Base-by-base conservation (phyloP, 2,113 vertebrate species). In the Bolborhynchus lineola region DNA sequence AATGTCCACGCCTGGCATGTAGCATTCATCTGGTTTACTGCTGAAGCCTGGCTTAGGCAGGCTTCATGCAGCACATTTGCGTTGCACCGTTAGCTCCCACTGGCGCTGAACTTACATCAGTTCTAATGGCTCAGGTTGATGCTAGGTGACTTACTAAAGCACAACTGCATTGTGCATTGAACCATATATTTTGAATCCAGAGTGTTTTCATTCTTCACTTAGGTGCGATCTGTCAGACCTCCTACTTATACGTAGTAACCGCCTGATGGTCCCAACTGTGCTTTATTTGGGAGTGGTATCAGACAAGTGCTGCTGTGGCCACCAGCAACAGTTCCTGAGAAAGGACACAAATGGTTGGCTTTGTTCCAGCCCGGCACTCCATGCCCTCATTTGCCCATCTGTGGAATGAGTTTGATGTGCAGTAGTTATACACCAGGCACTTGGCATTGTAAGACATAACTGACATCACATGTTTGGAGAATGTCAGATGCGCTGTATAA, bases 161-260 rank as follows among this genome's bases (percentile, higher is more conserved):
- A 49, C 62, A 33, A 37, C 59, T 69, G 16, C 46, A 21, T 2
- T 64, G 53, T 81, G 75, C 6, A 1, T 25, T 67, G 49, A 71
- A 31, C 62, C 3, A 2, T 16, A 12, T 21, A 17, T 86, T 95
- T 19, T 41, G 41, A 77, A 21, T 80, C 3, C 80, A 39, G 39
- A 1, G 2, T 24, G 35, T 53, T 84, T 86, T 53, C 28, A 9
- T 42, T 87, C 49, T 78, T 28, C 0, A 5, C 74, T 52, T 31
- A 4, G 12, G 33, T 78, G 74, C 1, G 12, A 49, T 62, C 85
- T 90, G 72, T 12, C 64, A 65, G 69, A 70, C 7, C 39, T 60
- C 24, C 1, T 13, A 52, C 49, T 83, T 7, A 14, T 12, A 12
- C 0, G 0, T 4, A 46, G 49, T 64, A 42, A 29, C 64, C 0